Evolutionary conservation across 2,888 invertebrate genomes (phyloP).

Genomic region (Drosophila anomelani): DNA sequence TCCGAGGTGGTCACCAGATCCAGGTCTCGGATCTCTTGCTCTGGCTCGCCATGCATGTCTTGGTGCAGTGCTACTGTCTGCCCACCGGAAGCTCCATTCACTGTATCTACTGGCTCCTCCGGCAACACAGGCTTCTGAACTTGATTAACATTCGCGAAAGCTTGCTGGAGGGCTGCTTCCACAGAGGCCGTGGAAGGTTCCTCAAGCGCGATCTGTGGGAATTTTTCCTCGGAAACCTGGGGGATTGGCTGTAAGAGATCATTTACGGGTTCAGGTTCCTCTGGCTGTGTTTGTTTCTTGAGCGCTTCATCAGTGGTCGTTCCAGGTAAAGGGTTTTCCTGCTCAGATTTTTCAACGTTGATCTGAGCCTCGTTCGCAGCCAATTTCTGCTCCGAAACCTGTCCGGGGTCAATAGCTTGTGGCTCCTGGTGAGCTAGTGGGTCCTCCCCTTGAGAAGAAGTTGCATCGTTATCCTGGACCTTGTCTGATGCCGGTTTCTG

Average conservation of each 20-base stretch:
- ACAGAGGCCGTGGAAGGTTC: not conserved
- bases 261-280: not conserved
- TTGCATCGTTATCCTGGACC: not conserved
- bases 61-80: not conserved
- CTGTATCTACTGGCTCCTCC: not conserved
- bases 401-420: not conserved
- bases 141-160: conserved; percentile 1
- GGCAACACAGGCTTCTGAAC: not conserved
- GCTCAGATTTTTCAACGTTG: not conserved
- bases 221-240: not conserved
- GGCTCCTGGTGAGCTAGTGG: not conserved
- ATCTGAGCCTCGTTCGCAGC: not conserved
- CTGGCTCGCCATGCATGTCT: not conserved
- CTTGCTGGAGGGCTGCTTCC: not conserved
- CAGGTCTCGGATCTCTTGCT: not conserved
- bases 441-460: not conserved
- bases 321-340: not conserved
- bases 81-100: not conserved
- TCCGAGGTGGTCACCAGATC: conserved; percentile 4
- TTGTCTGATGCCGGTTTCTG: not conserved
- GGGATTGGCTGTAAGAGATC: not conserved
- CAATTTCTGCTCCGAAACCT: not conserved
- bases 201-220: not conserved
- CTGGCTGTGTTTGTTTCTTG: not conserved
- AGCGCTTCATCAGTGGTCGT: not conserved